Evolutionary conservation across 2,113 vertebrate genomes (phyloP).

Genomic region (Nibea coibor): DNA sequence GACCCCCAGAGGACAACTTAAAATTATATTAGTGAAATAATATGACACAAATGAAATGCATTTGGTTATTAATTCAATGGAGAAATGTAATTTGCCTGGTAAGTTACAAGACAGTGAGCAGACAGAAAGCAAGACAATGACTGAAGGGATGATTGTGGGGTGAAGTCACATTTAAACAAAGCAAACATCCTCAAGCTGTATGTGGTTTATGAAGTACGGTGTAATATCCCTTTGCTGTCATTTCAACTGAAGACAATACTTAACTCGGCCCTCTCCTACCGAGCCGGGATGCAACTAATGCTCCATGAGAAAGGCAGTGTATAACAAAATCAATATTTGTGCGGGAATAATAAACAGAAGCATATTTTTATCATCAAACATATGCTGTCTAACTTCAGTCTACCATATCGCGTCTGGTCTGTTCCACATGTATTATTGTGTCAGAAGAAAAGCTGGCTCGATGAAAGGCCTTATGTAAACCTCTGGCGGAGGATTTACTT

Average conservation of each 20-base stretch:
- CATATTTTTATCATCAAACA: slow-evolving; percentile 14
- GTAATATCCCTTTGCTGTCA: slow-evolving; percentile 43
- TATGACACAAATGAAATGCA: neutral
- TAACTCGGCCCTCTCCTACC: slow-evolving; percentile 12
- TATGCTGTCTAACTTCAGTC: neutral
- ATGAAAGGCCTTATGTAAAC: slow-evolving; percentile 27
- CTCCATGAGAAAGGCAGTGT: neutral
- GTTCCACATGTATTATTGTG: slow-evolving; percentile 9
- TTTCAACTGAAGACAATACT: slow-evolving; percentile 34
- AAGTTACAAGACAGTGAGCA: neutral
- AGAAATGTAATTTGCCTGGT: neutral
- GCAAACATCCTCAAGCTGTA: slow-evolving; percentile 30
- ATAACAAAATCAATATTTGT: neutral
- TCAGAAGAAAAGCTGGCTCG: slow-evolving; percentile 18
- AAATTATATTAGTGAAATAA: slow-evolving; percentile 7
- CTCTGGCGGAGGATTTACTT: slow-evolving; percentile 7
- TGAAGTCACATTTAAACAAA: slow-evolving; percentile 4
- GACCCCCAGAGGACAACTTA: slow-evolving; percentile 4
- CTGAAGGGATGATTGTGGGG: neutral
- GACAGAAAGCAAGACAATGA: neutral
- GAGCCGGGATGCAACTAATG: slow-evolving; percentile 11
- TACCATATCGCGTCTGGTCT: slow-evolving; percentile 7
- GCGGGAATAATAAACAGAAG: neutral
- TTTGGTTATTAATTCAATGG: neutral
- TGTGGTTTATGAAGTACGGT: slow-evolving; percentile 16